Percentiles rank a stretch among this genome's conserved stretches.
These are phyloP conservation scores for Bucco capensis DNA, from an alignment of 2,113 vertebrate genomes.

Conservation along the genomic window DNA sequence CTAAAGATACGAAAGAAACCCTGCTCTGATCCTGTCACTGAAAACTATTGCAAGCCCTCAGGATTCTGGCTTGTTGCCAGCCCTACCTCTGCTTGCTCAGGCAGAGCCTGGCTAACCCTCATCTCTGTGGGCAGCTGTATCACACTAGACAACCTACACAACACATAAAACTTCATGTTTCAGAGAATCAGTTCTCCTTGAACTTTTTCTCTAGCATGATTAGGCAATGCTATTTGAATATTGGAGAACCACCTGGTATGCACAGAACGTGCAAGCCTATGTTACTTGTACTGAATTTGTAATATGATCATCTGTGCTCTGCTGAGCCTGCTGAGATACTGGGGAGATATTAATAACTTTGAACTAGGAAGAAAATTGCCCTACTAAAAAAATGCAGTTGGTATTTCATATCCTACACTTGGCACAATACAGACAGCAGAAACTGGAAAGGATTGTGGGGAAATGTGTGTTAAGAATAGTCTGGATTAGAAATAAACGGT, in stretches of 20 bases:
- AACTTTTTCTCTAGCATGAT: background rate
- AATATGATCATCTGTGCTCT: background rate
- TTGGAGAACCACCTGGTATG: background rate
- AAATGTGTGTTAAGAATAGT: background rate
- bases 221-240: background rate
- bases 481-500: background rate
- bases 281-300: background rate
- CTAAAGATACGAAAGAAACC: background rate
- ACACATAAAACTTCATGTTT: rapidly evolving
- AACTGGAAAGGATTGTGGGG: background rate
- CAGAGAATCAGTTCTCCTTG: background rate
- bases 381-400: background rate
- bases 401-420: background rate
- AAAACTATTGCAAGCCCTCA: background rate
- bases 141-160: background rate
- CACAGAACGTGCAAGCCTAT: background rate
- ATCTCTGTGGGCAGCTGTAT: background rate
- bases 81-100: background rate
- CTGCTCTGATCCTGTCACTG: background rate
- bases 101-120: background rate
- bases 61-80: background rate
- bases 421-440: background rate
- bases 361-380: background rate
- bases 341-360: background rate
- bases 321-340: background rate